phyloP scores from a whole-genome alignment of 2,888 invertebrate genomes.

The Himalopsyche tibetana region DNA sequence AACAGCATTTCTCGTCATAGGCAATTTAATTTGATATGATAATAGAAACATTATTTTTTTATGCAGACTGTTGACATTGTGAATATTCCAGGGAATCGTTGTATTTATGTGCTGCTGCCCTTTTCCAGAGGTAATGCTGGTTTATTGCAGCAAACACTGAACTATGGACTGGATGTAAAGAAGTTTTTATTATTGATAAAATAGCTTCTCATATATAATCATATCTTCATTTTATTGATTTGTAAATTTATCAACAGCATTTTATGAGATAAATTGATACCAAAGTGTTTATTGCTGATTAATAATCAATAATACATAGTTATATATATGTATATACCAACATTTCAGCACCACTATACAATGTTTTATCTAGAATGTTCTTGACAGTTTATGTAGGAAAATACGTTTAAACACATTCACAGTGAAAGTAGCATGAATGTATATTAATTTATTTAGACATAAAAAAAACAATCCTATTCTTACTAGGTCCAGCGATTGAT shows the following conservation, averaged over 20 bases:
- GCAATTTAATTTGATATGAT: too few species aligned
- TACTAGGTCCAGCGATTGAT: too few species aligned
- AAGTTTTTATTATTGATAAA: background rate
- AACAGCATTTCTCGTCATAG: too few species aligned
- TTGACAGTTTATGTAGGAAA: background rate
- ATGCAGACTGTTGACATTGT: too few species aligned
- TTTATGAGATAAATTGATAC: background rate
- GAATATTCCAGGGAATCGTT: too few species aligned
- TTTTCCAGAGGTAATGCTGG: background rate
- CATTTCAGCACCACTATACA: background rate
- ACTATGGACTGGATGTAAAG: background rate
- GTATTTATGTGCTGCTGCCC: too few species aligned
- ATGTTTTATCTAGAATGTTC: background rate
- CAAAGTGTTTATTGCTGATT: background rate
- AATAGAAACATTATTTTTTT: too few species aligned
- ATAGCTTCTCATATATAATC: background rate
- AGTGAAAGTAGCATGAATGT: too few species aligned
- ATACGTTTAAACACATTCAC: too few species aligned
- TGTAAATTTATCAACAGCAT: background rate
- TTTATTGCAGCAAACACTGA: background rate
- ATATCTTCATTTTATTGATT: background rate
- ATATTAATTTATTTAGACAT: too few species aligned
- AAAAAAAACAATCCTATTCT: too few species aligned
- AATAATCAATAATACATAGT: background rate
- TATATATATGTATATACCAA: too few species aligned